A percentile compares a stretch with the other conserved stretches of the same genome.
These are phyloP conservation scores for Ardeotis arabs DNA, from an alignment of 2,113 vertebrate species.

Conservation along the genomic window DNA sequence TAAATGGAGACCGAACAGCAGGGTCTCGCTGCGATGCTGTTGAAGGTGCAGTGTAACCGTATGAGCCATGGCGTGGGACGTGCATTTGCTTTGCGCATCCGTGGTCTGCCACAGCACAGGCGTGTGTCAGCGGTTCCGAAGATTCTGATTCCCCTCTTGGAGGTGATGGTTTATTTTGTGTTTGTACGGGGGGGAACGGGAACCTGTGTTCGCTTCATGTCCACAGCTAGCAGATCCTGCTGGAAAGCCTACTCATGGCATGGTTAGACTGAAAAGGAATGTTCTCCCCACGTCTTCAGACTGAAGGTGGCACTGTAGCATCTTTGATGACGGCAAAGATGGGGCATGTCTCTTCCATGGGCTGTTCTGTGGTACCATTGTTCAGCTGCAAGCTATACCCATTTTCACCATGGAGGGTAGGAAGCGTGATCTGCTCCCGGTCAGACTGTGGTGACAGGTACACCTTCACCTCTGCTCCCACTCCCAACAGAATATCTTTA, in stretches of 20 bases:
- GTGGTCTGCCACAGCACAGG: background rate
- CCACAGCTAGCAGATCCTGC: background rate
- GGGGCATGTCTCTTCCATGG: background rate
- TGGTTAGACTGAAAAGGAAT: background rate
- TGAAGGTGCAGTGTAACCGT: background rate
- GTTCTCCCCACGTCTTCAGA: background rate
- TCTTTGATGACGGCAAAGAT: slow-evolving; percentile 13
- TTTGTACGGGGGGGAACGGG: background rate
- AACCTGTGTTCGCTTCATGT: background rate
- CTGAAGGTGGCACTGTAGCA: slow-evolving; percentile 70
- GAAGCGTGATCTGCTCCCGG: background rate
- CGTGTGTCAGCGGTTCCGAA: rapidly evolving
- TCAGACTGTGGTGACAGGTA: background rate
- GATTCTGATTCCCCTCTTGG: rapidly evolving
- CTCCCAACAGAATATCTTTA: background rate
- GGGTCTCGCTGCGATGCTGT: background rate
- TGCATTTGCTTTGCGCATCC: background rate
- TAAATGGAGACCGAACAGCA: background rate
- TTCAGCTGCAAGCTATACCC: background rate
- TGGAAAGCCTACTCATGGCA: background rate
- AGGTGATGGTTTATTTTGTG: background rate
- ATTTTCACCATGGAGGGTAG: background rate
- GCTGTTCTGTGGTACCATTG: background rate
- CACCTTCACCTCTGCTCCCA: background rate
- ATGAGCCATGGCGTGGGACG: background rate